These are phyloP conservation scores for Gasterosteus nipponicus DNA, from an alignment of 2,113 vertebrate species.

Conservation along the genomic window DNA sequence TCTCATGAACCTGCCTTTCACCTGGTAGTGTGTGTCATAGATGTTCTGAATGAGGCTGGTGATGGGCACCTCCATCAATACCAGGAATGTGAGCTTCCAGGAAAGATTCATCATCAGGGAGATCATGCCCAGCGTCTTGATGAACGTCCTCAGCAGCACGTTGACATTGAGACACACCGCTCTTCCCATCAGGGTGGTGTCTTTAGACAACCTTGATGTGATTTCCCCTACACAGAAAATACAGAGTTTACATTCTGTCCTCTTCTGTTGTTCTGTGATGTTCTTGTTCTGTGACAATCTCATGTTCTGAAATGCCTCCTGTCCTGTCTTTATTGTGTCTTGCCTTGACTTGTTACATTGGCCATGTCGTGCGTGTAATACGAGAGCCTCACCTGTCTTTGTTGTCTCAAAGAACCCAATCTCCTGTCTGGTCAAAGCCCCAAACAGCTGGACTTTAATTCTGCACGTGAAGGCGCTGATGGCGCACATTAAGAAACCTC, in stretches of 20 bases:
- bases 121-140: slow-evolving; percentile 82
- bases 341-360: neutral
- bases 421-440: slow-evolving; percentile 74
- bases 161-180: slow-evolving; percentile 85
- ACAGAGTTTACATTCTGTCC: neutral
- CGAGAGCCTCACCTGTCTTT: slow-evolving; percentile 68
- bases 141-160: slow-evolving; percentile 82
- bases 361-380: neutral
- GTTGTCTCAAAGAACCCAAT: slow-evolving; percentile 77
- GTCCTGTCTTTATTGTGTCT: neutral
- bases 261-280: too few relatives aligned
- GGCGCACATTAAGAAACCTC: slow-evolving; percentile 71
- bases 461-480: slow-evolving; percentile 64
- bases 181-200: slow-evolving; percentile 80
- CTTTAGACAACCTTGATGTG: slow-evolving; percentile 81
- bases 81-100: slow-evolving; percentile 84
- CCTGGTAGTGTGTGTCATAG: slow-evolving; percentile 80
- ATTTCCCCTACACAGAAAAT: slow-evolving; percentile 82
- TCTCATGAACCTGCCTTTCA: slow-evolving; percentile 46
- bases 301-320: neutral
- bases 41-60: slow-evolving; percentile 76
- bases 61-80: slow-evolving; percentile 81
- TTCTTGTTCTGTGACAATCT: too few relatives aligned
- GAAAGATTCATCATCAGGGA: slow-evolving; percentile 85
- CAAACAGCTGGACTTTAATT: slow-evolving; percentile 73